Evolutionary conservation across 2,113 vertebrate species (phyloP), one percentile per base, ranked within the genome.

Genomic region (Sakesphorus luctuosus): DNA sequence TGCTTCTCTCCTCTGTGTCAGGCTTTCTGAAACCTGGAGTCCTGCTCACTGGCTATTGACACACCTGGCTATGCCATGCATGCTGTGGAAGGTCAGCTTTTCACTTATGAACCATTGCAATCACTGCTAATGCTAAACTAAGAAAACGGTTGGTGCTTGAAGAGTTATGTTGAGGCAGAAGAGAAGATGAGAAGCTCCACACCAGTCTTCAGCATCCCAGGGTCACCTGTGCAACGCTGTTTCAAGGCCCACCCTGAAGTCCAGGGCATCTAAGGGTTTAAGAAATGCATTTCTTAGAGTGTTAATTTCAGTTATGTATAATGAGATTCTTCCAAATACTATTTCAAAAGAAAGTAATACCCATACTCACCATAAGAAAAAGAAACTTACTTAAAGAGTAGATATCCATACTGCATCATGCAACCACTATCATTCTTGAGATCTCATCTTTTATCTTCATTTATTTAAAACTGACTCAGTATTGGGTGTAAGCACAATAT

Each of bases 11-110:
- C 13, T 10, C 28, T 74, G 5, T 56, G 68, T 17, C 29, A 68
- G 24, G 7, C 18, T 84, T 80, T 74, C 35, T 38, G 19, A 71
- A 80, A 77, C 20, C 8, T 63, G 33, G 7, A 2, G 21, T 77
- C 21, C 71, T 84, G 19, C n/a, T 50, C 19, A n/a, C 0, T 46
- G 14, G 24, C 17, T 18, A 33, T 3, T 29, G 24, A 31, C 12
- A 18, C 2, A 8, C 8, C 13, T 29, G 31, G 11, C 11, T 8
- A 7, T 10, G 11, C 11, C 9, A 10, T 10, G 13, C 0, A 0
- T 7, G 11, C 28, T 58, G 10, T 35, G 7, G 11, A 29, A 92
- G 7, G 16, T 55, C 38, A 43, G 12, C 8, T 77, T 84, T 84
- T 63, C 26, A 23, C 0, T 0, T 59, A 50, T 7, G 15, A 89